Evolutionary conservation across 2,113 vertebrate species (phyloP), one percentile per base, ranked within the genome.

Genomic region (Xenopus tropicalis): DNA sequence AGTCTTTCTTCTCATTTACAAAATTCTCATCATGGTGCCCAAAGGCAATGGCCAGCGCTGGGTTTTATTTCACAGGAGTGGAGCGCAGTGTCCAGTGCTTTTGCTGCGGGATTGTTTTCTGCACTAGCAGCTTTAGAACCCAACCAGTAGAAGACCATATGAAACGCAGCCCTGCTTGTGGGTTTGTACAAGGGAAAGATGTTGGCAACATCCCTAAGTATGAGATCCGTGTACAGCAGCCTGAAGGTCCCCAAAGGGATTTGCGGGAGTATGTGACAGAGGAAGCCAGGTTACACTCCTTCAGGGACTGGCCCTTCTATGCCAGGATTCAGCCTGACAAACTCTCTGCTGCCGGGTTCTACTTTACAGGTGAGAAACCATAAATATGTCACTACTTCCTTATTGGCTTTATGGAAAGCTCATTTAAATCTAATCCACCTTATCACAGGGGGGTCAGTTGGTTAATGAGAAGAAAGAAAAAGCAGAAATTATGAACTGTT

Each of bases 21-120:
- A 25, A 9, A 14, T 1, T 4, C 5, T 70, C 74, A 3, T 14
- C 56, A 0, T 77, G 72, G 74, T 24, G 68, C 14, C 70, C 70
- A 4, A 48, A 61, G 20, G 77, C 77, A 69, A 74, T 78, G 78
- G 77, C 71, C 20, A 43, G 56, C 12, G 71, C 56, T 12, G 80
- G 78, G 1, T 79, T 83, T 66, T 80, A 62, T 29, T 17, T 61
- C 58, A 81, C 8, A 0, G 9, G 19, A 16, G 43, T 76, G 16
- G 73, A 78, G 21, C 4, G 16, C 8, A 52, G 58, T 0, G 1
- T 81, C 17, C 69, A 76, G 46, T 81, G 78, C 22, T 79, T 77
- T 54, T 81, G 71, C 66, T 79, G 77, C 25, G 74, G 74, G 17
- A 43, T 79, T 1, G 54, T 79, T 44, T 42, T 81, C 23, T 70